Percentiles rank a stretch among this genome's conserved stretches.
Evolutionary conservation across 2,113 vertebrate species (phyloP).

Genomic region (Colinus virginianus): DNA sequence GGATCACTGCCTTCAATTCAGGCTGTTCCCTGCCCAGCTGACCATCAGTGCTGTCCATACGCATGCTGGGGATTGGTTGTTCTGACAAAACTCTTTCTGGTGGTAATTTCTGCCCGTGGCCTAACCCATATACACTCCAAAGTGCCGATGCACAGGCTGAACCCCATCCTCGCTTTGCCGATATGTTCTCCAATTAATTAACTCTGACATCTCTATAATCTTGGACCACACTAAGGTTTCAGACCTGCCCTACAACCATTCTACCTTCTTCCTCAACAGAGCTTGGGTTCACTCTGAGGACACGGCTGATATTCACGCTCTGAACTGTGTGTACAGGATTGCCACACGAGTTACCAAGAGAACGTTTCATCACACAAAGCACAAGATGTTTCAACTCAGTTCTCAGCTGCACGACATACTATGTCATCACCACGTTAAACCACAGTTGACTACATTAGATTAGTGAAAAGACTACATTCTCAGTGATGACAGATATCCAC

Average conservation of each 20-base stretch:
- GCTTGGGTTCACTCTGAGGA: not conserved
- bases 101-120: not conserved
- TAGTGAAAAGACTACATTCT: not conserved
- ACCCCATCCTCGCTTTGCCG: not conserved
- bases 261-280: not conserved
- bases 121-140: not conserved
- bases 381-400: not conserved
- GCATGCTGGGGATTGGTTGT: not conserved
- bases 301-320: not conserved
- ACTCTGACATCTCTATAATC: not conserved
- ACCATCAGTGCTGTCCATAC: not conserved
- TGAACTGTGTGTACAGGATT: fast-evolving
- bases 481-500: not conserved
- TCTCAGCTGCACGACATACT: not conserved
- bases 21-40: not conserved
- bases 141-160: not conserved
- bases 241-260: not conserved
- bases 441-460: fast-evolving
- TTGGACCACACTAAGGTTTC: not conserved
- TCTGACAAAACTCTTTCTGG: not conserved
- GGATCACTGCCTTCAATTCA: not conserved
- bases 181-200: not conserved
- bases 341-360: not conserved
- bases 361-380: not conserved
- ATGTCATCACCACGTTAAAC: not conserved